Base-by-base conservation (phyloP, 2,888 invertebrate species). In the Operophtera brumata region DNA sequence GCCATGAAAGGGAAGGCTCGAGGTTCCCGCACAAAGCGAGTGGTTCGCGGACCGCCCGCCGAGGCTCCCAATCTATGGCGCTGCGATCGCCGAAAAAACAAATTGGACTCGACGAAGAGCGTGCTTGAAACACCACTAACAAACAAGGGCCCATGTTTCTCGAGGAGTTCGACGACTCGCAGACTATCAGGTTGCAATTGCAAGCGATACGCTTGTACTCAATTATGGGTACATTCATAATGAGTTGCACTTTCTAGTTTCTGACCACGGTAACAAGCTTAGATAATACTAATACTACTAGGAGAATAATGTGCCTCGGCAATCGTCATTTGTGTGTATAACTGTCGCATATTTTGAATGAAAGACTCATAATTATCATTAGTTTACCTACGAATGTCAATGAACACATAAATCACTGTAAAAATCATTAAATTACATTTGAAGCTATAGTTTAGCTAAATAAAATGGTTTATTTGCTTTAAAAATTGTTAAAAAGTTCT, bases 1-100 rank as follows among this genome's bases (percentile, higher is more conserved):
- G 75, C 78, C 75, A 78, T 77, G 80, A 83, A 82, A 80, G 76
- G 78, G 77, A 76, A 75, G 71, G 73, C 61, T 60, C 66, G 61
- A 66, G 72, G 67, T 77, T 75, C 72, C 73, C 70, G 71, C 73
- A 80, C 80, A 82, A 81, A 80, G 77, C 71, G 72, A 70, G 67
- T 72, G 45, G 77, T 78, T 77, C 72, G 75, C 78, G 51, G 80
- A 78, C 81, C 83, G 77, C 83, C 84, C 78, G 80, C 71, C 65
- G 80, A 64, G 74, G 59, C 69, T 71, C 78, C 80, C 76, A n/a
- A n/a, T n/a, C n/a, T n/a, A 79, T 73, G 63, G 81, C 73, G 78
- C 71, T 73, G 70, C 64, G 50, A 70, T 68, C 71, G 73, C 70
- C 73, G 73, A 80, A 84, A 84, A 85, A 84, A 78, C 81, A 82